Evolutionary conservation across 2,797 vertebrate genomes (phyloP).

Genomic region (Tarsius wallacei): DNA sequence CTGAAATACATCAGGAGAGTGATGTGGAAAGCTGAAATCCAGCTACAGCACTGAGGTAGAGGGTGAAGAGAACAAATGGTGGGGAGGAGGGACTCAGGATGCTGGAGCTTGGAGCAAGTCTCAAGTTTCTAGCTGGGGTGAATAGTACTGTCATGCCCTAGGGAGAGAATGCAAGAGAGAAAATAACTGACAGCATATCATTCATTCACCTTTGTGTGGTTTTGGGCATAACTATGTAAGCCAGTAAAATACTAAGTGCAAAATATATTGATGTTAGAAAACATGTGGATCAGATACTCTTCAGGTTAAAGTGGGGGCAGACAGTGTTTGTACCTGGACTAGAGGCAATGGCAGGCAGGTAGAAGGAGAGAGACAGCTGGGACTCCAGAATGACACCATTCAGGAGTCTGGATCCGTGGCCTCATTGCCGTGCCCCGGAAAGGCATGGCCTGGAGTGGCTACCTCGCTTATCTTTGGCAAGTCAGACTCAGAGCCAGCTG

Average conservation of each 20-base stretch:
- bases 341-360: not conserved
- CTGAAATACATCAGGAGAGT: not conserved
- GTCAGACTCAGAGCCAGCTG: not conserved
- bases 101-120: not conserved
- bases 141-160: not conserved
- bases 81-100: not conserved
- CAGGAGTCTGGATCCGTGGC: not conserved
- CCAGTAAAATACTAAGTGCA: not conserved
- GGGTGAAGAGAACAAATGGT: not conserved
- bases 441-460: not conserved
- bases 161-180: not conserved
- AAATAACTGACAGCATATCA: not conserved
- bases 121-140: not conserved
- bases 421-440: not conserved
- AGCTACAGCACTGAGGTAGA: not conserved
- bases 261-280: not conserved
- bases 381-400: not conserved
- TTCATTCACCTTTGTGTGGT: not conserved
- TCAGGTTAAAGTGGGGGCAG: not conserved
- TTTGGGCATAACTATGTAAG: slow-evolving; percentile 20
- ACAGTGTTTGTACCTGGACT: not conserved
- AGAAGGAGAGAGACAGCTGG: not conserved
- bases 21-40: not conserved
- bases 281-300: not conserved
- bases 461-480: not conserved